phyloP scores from a whole-genome alignment of 2,888 invertebrate species.

The Dione juno region DNA sequence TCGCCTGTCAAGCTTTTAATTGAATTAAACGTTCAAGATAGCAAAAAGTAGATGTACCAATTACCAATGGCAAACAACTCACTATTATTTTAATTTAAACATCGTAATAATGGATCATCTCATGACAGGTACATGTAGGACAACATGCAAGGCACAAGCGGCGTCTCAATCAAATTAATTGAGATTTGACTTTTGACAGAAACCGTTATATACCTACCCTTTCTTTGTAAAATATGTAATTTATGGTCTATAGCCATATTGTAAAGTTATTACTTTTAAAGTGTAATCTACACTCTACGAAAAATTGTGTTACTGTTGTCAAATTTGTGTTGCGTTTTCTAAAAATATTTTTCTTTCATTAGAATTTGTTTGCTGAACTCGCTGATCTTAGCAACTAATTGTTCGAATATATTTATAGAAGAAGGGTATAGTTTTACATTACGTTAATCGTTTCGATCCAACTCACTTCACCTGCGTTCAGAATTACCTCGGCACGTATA shows the following conservation, averaged over 20 bases:
- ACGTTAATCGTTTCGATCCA: too few species aligned
- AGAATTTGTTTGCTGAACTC: too few species aligned
- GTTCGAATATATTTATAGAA: too few species aligned
- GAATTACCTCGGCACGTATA: too few species aligned
- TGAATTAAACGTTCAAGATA: constrained; percentile 62
- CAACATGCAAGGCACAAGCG: constrained; percentile 23
- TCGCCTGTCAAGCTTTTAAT: constrained; percentile 68
- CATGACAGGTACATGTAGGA: constrained; percentile 41
- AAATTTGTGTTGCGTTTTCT: too few species aligned
- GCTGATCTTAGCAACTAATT: too few species aligned
- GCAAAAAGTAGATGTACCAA: constrained; percentile 49
- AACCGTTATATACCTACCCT: constrained; percentile 30
- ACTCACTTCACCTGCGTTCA: too few species aligned
- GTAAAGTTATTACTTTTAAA: background rate
- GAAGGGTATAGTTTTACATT: too few species aligned
- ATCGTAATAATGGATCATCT: constrained; percentile 38
- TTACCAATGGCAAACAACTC: constrained; percentile 46
- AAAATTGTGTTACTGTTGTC: too few species aligned
- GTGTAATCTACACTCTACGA: background rate
- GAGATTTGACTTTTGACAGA: constrained; percentile 31
- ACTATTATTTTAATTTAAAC: constrained; percentile 38
- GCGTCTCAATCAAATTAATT: constrained; percentile 36
- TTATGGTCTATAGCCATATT: background rate
- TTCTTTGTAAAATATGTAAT: background rate
- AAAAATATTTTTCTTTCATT: too few species aligned